These are phyloP conservation scores for Gonioctena quinquepunctata DNA, from an alignment of 1,140 invertebrate species.

Conservation along the genomic window DNA sequence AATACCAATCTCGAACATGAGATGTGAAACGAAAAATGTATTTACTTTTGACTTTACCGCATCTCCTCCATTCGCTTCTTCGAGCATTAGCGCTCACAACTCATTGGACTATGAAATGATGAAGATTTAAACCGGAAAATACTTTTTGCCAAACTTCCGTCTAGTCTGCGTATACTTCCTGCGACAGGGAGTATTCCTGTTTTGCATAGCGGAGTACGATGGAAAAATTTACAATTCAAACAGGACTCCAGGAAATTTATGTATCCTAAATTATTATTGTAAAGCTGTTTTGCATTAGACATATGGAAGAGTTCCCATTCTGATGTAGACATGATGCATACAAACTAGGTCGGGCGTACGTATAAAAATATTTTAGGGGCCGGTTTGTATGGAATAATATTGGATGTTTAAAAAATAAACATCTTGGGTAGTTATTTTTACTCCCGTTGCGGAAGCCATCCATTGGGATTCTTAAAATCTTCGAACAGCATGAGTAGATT, in stretches of 20 bases:
- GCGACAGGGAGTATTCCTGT: not conserved
- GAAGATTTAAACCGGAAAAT: constrained; percentile 18
- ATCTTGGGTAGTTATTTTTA: no score
- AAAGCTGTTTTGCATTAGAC: constrained; percentile 3
- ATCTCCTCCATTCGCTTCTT: not conserved
- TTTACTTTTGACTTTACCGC: not conserved
- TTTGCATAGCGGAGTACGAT: constrained; percentile 14
- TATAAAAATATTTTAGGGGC: not conserved
- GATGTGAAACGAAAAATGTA: not conserved
- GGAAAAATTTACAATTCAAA: constrained; percentile 19
- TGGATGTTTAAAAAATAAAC: no score
- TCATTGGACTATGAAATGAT: constrained; percentile 15
- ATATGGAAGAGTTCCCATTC: constrained; percentile 16
- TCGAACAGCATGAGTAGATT: no score
- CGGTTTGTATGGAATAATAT: no score
- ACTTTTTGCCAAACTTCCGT: constrained; percentile 14
- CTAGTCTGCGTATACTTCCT: constrained; percentile 7
- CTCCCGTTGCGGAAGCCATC: no score
- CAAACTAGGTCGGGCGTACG: not conserved
- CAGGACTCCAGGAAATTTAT: constrained; percentile 9
- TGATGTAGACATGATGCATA: not conserved
- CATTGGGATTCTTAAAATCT: no score
- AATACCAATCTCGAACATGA: not conserved
- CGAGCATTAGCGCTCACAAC: constrained; percentile 7
- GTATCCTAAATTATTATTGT: constrained; percentile 7